Percentiles rank a stretch among this genome's conserved stretches.
Evolutionary conservation across 1,140 invertebrate species (phyloP).

Genomic region (Diploscapter pachys): DNA sequence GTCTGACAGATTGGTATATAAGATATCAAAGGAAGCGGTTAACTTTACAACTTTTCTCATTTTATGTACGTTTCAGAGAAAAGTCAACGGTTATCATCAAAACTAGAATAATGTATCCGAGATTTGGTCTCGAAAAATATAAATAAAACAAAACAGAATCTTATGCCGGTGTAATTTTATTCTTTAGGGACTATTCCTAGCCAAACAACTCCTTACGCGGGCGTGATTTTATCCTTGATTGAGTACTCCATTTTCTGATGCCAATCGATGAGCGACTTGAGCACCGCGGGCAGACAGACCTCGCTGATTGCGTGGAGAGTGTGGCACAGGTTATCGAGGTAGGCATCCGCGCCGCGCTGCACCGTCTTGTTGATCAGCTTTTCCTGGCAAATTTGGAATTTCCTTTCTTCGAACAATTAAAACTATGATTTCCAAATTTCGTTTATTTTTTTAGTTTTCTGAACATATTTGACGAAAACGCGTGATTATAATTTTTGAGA

Average conservation of each 20-base stretch:
- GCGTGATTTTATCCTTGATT: slow-evolving; percentile 43
- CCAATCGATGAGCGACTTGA: slow-evolving; percentile 91
- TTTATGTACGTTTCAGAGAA: no score
- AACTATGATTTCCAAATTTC: not conserved
- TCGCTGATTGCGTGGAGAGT: slow-evolving; percentile 65
- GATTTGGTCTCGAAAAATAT: no score
- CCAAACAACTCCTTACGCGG: slow-evolving; percentile 24
- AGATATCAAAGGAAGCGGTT: no score
- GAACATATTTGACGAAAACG: no score
- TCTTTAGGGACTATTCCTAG: no score
- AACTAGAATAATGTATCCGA: not conserved
- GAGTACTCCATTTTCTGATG: slow-evolving; percentile 68
- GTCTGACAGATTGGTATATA: not conserved
- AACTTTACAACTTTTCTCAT: no score
- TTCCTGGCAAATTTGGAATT: slow-evolving; percentile 35
- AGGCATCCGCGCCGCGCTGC: slow-evolving; percentile 48
- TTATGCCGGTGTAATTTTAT: no score
- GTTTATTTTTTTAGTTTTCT: no score
- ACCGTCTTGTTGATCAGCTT: slow-evolving; percentile 55
- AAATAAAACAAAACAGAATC: no score
- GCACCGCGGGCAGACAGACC: slow-evolving; percentile 89
- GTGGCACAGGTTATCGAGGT: slow-evolving; percentile 53
- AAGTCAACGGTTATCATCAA: slow-evolving; percentile 4
- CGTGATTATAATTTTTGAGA: no score
- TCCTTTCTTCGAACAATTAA: no score